Conservation (phyloP, 2,113 vertebrate species). For the Muntiacus reevesi region DNA sequence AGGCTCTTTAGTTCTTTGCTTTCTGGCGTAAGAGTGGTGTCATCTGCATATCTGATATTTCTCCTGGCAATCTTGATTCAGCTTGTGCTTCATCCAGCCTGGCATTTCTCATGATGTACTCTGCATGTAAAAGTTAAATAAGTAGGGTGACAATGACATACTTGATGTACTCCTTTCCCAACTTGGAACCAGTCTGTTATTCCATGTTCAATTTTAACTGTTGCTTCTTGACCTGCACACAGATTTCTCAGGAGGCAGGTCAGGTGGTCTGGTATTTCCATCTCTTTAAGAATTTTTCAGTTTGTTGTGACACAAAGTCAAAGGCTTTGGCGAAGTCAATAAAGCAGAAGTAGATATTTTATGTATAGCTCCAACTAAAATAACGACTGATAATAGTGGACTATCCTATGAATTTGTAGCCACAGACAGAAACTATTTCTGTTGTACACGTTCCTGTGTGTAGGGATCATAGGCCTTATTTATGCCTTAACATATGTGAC, state of each 20-base stretch:
- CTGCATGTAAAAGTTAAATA: neutral
- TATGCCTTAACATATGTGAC: slow-evolving; percentile 36
- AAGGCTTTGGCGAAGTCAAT: neutral
- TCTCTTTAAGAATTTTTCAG: neutral
- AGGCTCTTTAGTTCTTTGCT: neutral
- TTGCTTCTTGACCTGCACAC: neutral
- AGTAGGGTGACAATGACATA: neutral
- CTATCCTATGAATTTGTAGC: neutral
- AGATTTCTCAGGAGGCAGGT: neutral
- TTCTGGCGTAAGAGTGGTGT: neutral
- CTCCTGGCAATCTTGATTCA: neutral
- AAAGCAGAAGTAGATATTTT: neutral
- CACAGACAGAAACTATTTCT: neutral
- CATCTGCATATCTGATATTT: neutral
- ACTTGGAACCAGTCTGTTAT: neutral
- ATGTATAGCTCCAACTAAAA: neutral
- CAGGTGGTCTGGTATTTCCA: neutral
- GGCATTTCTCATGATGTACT: neutral
- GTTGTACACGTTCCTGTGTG: slow-evolving; percentile 14
- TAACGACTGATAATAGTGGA: neutral
- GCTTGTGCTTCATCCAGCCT: neutral
- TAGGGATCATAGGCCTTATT: neutral
- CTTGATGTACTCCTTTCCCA: neutral
- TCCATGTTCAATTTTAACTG: neutral
- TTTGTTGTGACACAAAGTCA: neutral